These are phyloP conservation scores for Panorpa germanica DNA, from an alignment of 2,888 invertebrate genomes.

Conservation along the genomic window DNA sequence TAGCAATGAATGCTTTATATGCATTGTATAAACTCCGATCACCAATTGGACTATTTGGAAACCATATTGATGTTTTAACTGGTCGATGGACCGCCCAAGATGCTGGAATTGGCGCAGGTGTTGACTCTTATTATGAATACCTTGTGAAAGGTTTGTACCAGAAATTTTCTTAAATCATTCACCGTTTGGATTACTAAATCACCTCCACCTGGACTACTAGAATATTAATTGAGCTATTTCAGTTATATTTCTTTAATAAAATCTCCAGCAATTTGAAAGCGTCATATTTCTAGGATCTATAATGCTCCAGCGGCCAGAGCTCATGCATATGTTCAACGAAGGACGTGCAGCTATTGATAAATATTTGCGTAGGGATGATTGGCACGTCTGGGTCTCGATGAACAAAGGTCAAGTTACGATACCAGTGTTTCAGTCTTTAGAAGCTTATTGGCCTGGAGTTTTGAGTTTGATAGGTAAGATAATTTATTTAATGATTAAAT, in stretches of 20 bases:
- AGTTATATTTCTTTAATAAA: not conserved
- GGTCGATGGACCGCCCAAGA: slow-evolving; percentile 97
- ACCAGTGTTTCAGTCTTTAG: slow-evolving; percentile 96
- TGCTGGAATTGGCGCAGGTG: slow-evolving; percentile 90
- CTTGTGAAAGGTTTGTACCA: slow-evolving; percentile 66
- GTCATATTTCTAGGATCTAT: slow-evolving; percentile 38
- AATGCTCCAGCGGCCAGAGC: slow-evolving; percentile 71
- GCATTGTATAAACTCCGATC: slow-evolving; percentile 77
- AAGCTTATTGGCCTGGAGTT: slow-evolving; percentile 97
- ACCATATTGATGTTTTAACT: slow-evolving; percentile 87
- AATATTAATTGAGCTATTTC: too few species aligned
- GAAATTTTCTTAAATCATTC: too few species aligned
- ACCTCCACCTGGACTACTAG: too few species aligned
- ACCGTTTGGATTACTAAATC: too few species aligned
- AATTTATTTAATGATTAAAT: slow-evolving; percentile 4
- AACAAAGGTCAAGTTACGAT: slow-evolving; percentile 84
- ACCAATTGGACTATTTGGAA: slow-evolving; percentile 77
- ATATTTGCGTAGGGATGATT: slow-evolving; percentile 83
- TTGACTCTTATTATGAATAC: slow-evolving; percentile 97
- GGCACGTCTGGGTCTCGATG: slow-evolving; percentile 99
- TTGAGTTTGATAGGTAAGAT: slow-evolving; percentile 54
- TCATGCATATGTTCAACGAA: slow-evolving; percentile 81
- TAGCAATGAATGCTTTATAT: slow-evolving; percentile 80
- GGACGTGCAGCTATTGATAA: slow-evolving; percentile 60
- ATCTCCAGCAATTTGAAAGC: not conserved